Conservation (phyloP, 2,888 invertebrate species). For the Cephonodes hylas region DNA sequence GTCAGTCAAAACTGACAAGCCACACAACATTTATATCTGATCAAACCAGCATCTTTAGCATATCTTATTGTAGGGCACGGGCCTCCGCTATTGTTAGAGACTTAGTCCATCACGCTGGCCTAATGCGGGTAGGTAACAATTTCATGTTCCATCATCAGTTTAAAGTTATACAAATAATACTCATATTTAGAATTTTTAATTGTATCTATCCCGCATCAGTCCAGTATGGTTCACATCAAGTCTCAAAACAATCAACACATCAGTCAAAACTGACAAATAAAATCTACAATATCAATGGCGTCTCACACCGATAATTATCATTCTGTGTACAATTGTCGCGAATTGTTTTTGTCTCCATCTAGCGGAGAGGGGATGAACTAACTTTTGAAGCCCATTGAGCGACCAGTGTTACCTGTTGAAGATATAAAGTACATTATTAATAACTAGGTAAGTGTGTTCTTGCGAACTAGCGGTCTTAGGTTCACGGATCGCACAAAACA, state of each 20-base stretch:
- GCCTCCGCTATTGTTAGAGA: too few relatives aligned
- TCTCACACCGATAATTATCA: background rate
- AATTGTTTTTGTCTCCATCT: background rate
- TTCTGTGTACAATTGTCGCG: background rate
- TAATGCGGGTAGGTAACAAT: too few relatives aligned
- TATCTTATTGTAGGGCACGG: background rate
- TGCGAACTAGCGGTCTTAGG: background rate
- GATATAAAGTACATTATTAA: too few relatives aligned
- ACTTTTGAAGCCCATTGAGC: background rate
- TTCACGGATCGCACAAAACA: too few relatives aligned
- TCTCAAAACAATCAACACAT: background rate
- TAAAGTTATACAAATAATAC: too few relatives aligned
- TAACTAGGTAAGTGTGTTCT: too few relatives aligned
- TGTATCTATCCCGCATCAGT: too few relatives aligned
- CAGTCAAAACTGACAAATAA: background rate
- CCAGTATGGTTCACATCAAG: too few relatives aligned
- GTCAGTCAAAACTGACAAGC: background rate
- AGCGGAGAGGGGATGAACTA: too few relatives aligned
- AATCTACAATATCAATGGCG: background rate
- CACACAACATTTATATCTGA: background rate
- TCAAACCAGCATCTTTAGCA: background rate
- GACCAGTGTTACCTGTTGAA: background rate
- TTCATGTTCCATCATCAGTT: too few relatives aligned
- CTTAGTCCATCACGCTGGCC: too few relatives aligned
- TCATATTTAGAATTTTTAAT: too few relatives aligned